These are phyloP conservation scores for Merops nubicus DNA, from an alignment of 2,113 vertebrate genomes.

Conservation along the genomic window DNA sequence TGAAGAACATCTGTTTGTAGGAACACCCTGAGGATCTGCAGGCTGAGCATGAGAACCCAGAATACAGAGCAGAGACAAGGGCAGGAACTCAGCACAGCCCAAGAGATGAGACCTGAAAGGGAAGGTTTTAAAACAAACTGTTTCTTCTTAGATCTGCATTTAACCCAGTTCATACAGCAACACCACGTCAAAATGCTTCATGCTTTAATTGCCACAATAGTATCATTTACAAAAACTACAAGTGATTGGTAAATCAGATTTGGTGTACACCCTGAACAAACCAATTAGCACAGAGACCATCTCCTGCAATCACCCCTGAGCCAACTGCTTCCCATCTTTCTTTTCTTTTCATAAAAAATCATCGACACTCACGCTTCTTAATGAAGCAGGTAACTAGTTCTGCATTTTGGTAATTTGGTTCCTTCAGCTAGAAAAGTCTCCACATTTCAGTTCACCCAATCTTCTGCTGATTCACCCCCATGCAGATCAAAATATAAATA, in stretches of 20 bases:
- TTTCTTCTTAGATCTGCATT: slow-evolving; percentile 63
- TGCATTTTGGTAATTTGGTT: slow-evolving; percentile 57
- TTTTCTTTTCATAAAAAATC: slow-evolving; percentile 17
- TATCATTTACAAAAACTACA: slow-evolving; percentile 63
- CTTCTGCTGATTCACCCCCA: slow-evolving; percentile 52
- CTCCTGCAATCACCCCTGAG: slow-evolving; percentile 64
- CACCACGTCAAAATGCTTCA: slow-evolving; percentile 63
- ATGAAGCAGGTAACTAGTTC: slow-evolving; percentile 69
- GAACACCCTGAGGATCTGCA: slow-evolving; percentile 40
- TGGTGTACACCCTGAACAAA: slow-evolving; percentile 61
- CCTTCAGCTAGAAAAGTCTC: slow-evolving; percentile 49
- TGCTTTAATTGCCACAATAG: slow-evolving; percentile 66
- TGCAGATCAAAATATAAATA: slow-evolving; percentile 37
- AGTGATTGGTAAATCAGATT: slow-evolving; percentile 64
- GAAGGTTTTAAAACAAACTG: slow-evolving; percentile 49
- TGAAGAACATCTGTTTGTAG: slow-evolving; percentile 50
- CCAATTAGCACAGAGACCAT: slow-evolving; percentile 58
- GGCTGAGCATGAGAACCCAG: slow-evolving; percentile 13
- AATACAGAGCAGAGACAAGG: not conserved
- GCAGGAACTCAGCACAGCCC: not conserved
- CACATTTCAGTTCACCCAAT: slow-evolving; percentile 48
- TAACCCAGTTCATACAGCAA: slow-evolving; percentile 60
- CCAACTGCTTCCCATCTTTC: slow-evolving; percentile 55
- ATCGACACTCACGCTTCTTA: slow-evolving; percentile 54
- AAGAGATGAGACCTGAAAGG: slow-evolving; percentile 54